Base-by-base conservation (phyloP, 2,888 invertebrate genomes). In the Schizotus pectinicornis region DNA sequence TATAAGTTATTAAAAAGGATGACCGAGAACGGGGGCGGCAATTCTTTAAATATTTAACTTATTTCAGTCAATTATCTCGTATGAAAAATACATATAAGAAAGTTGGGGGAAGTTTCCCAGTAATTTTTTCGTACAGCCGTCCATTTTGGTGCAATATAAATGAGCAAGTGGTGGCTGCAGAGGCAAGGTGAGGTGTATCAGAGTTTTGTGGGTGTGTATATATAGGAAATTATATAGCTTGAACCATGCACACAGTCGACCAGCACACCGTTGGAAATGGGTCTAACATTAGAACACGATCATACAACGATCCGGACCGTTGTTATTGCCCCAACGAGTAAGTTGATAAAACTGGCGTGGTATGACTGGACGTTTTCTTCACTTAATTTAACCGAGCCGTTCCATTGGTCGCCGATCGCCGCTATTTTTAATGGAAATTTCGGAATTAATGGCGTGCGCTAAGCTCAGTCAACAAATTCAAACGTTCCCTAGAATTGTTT, bases 291-390 rank as follows among this genome's bases (percentile, higher is more conserved):
- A 42, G 62, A 59, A 56, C 50, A 53, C 62, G 57, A 61, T 61
- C 61, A 63, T 56, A 55, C 52, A 66, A 65, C 64, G 62, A 63
- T 65, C 41, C 65, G 70, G 68, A 37, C 67, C 47, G 52, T 60
- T 70, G 67, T 68, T 67, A 67, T 69, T 70, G 70, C 67, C 58
- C 58, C 63, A 62, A 62, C 68, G 67, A 63, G 64, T 66, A 71
- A 71, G 66, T 72, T 68, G 68, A 72, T 70, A 71, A 71, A 70
- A 70, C 63, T 62, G 63, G 65, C 59, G 61, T 61, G 54, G 68
- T 70, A 70, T 71, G 72, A 73, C 72, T 74, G 72, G 72, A 66
- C 64, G 67, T 69, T 73, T 72, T 72, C 69, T 71, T 69, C 68
- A 65, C 70, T 72, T 70, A 74, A 74, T 74, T 74, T 72, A 72